phyloP scores from a whole-genome alignment of 1,140 invertebrate genomes.

The Saccostrea echinata region DNA sequence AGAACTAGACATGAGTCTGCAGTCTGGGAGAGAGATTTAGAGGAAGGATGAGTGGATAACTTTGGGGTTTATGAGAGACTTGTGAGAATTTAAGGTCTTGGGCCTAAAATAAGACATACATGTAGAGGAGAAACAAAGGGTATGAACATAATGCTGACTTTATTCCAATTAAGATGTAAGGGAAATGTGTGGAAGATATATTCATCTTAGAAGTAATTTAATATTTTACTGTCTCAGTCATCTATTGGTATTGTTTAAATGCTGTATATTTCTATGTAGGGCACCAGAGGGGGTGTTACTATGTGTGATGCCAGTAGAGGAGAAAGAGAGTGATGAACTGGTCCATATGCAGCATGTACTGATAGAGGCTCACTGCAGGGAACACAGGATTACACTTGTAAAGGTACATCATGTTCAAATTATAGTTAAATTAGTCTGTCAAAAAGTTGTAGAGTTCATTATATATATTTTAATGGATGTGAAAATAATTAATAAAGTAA shows the following conservation, averaged over 20 bases:
- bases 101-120: too few species aligned
- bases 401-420: not conserved
- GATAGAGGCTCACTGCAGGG: constrained; percentile 38
- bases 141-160: too few species aligned
- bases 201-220: too few species aligned
- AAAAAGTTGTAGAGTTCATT: not conserved
- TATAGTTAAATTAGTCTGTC: not conserved
- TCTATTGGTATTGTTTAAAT: not conserved
- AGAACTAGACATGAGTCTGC: not conserved
- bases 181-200: too few species aligned
- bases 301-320: constrained; percentile 18
- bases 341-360: constrained; percentile 39
- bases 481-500: too few species aligned
- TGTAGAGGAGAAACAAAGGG: too few species aligned
- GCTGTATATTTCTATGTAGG: not conserved
- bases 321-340: not conserved
- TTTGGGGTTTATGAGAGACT: too few species aligned
- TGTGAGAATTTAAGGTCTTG: not conserved
- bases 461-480: too few species aligned
- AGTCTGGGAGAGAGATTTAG: not conserved
- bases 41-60: not conserved
- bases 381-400: constrained; percentile 20
- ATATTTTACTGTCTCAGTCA: not conserved
- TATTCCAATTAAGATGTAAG: too few species aligned
- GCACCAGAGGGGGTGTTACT: not conserved